A percentile compares a stretch with the other conserved stretches of the same genome.
Conservation (phyloP, 2,888 invertebrate genomes). For the Cancer borealis region DNA sequence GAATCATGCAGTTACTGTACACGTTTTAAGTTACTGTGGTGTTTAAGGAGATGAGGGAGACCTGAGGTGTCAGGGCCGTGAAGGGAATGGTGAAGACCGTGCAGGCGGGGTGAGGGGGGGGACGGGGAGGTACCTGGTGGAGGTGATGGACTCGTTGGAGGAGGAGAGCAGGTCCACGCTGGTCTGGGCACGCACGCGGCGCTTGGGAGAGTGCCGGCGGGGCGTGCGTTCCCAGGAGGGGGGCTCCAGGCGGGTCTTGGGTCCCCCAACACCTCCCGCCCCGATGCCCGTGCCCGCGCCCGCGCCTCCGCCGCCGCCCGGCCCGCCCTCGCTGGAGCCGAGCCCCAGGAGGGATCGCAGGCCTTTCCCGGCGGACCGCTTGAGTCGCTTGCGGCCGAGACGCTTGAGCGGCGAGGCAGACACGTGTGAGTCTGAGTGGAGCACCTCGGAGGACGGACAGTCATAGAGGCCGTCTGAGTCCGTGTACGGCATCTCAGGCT, state of each 20-base stretch:
- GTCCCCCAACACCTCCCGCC: conserved; percentile 54
- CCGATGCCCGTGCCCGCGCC: conserved; percentile 61
- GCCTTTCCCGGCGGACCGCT: conserved; percentile 67
- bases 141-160: conserved; percentile 75
- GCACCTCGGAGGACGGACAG: conserved; percentile 87
- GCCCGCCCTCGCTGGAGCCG: conserved; percentile 58
- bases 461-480: conserved; percentile 90
- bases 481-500: conserved; percentile 84
- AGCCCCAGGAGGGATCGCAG: conserved; percentile 66
- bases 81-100: not conserved
- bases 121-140: conserved; percentile 70
- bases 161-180: conserved; percentile 76
- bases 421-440: conserved; percentile 75
- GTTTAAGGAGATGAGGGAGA: not conserved
- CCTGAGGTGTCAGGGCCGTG: not conserved
- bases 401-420: conserved; percentile 66
- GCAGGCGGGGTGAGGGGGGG: not conserved
- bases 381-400: conserved; percentile 70
- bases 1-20: conserved; percentile 21
- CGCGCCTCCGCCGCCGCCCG: conserved; percentile 55
- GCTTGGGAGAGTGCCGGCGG: conserved; percentile 68
- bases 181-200: conserved; percentile 70
- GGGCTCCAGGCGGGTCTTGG: conserved; percentile 63
- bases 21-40: not conserved
- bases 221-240: conserved; percentile 67